A percentile compares a stretch with the other conserved stretches of the same genome.
Conservation (phyloP, 2,888 invertebrate genomes). For the Orthosia cruda region DNA sequence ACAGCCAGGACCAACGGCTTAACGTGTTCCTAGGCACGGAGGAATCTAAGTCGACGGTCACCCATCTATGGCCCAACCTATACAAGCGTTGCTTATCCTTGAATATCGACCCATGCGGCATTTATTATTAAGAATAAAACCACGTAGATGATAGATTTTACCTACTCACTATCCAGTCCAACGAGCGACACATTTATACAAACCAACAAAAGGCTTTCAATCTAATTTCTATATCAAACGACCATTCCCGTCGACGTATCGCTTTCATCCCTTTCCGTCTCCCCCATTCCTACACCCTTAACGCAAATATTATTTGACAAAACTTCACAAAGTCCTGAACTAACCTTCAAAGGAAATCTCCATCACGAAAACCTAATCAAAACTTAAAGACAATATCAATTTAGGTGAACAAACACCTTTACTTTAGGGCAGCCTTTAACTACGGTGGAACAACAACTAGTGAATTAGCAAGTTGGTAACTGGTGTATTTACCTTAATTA, state of each 20-base stretch:
- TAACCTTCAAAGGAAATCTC: constrained; percentile 52
- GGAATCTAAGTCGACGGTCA: too few species aligned
- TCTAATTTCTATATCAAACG: not conserved
- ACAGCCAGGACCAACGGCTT: too few species aligned
- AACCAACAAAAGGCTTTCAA: not conserved
- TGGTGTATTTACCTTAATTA: constrained; percentile 66
- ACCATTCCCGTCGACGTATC: not conserved
- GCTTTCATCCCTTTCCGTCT: not conserved
- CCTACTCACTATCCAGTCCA: too few species aligned
- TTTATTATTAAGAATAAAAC: too few species aligned
- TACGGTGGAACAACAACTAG: constrained; percentile 59
- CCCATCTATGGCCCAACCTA: too few species aligned
- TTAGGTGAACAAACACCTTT: constrained; percentile 63
- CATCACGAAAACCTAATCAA: constrained; percentile 62
- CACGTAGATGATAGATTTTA: too few species aligned
- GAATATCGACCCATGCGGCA: too few species aligned
- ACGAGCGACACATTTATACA: not conserved
- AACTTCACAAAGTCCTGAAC: constrained; percentile 24
- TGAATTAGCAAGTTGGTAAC: constrained; percentile 64
- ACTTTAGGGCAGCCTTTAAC: constrained; percentile 45
- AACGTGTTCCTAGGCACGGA: too few species aligned
- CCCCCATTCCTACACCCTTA: not conserved
- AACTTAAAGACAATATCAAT: constrained; percentile 66
- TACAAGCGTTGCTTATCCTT: too few species aligned
- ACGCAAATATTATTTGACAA: constrained; percentile 39